A percentile compares a stretch with the other conserved stretches of the same genome.
Conservation (phyloP, 1,140 invertebrate genomes). For the Penaeus vannamei region DNA sequence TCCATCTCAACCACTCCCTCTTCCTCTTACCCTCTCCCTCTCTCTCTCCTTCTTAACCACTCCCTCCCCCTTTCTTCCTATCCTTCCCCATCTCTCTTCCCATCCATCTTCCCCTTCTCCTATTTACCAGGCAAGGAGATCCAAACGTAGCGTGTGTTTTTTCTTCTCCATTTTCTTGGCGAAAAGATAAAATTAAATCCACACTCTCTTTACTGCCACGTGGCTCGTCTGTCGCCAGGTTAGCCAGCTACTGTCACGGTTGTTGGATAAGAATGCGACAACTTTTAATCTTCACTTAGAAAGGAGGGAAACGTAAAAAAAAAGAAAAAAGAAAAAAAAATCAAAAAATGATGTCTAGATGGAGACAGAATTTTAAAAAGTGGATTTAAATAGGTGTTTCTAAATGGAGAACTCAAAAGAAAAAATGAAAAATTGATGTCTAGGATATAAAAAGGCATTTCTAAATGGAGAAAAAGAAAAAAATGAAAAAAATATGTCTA, state of each 20-base stretch:
- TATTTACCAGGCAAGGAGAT: background rate
- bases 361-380: background rate
- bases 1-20: background rate
- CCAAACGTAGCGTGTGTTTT: no score
- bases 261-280: no score
- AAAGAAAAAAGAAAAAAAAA: background rate
- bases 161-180: background rate
- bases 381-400: no score
- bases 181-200: no score
- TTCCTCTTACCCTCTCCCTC: background rate
- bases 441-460: no score
- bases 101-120: background rate
- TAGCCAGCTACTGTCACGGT: no score
- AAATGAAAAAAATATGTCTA: no score
- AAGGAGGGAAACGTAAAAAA: background rate
- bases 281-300: background rate
- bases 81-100: background rate
- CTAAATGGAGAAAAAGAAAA: no score
- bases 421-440: no score
- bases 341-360: background rate
- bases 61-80: slow-evolving; percentile 23
- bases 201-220: no score
- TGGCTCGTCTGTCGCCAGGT: no score
- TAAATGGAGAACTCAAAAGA: no score
- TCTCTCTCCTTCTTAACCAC: background rate